Percentiles rank a stretch among this genome's conserved stretches.
Conservation (phyloP, 2,797 vertebrate species). For the Etheostoma nigrum region DNA sequence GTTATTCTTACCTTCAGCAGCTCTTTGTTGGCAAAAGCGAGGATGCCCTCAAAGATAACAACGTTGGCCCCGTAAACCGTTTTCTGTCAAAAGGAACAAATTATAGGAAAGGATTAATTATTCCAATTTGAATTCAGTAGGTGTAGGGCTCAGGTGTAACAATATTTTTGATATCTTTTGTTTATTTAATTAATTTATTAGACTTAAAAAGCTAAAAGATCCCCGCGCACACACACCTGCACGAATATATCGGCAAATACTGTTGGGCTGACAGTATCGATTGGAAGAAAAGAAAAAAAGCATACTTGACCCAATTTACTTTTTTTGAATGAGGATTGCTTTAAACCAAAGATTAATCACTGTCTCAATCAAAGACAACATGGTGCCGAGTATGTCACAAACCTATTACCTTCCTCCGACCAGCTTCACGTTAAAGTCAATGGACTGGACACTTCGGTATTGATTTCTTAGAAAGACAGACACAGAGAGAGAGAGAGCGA, state of each 20-base stretch:
- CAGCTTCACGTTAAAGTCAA: slow-evolving; percentile 49
- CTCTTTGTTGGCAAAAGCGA: slow-evolving; percentile 94
- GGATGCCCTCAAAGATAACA: slow-evolving; percentile 93
- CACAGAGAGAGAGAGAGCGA: not conserved
- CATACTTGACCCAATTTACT: too few species aligned
- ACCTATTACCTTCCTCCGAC: slow-evolving; percentile 47
- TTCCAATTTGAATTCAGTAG: too few species aligned
- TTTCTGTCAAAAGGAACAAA: slow-evolving; percentile 83
- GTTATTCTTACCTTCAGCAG: slow-evolving; percentile 87
- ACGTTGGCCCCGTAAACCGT: slow-evolving; percentile 93
- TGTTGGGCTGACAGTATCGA: too few species aligned
- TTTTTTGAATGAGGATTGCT: too few species aligned
- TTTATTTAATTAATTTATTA: too few species aligned
- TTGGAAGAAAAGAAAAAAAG: too few species aligned
- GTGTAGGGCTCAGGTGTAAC: too few species aligned
- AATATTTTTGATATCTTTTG: too few species aligned
- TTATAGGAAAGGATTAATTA: not conserved
- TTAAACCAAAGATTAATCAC: slow-evolving; percentile 43
- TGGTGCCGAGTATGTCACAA: slow-evolving; percentile 40
- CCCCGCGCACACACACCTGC: too few species aligned
- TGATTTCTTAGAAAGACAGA: slow-evolving; percentile 30
- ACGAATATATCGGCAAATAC: too few species aligned
- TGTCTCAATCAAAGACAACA: slow-evolving; percentile 44
- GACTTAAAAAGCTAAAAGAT: too few species aligned
- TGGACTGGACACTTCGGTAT: slow-evolving; percentile 46